A percentile compares a stretch with the other conserved stretches of the same genome.
These are phyloP conservation scores for Aphyosemion australe DNA, from an alignment of 2,113 vertebrate species.

Conservation along the genomic window DNA sequence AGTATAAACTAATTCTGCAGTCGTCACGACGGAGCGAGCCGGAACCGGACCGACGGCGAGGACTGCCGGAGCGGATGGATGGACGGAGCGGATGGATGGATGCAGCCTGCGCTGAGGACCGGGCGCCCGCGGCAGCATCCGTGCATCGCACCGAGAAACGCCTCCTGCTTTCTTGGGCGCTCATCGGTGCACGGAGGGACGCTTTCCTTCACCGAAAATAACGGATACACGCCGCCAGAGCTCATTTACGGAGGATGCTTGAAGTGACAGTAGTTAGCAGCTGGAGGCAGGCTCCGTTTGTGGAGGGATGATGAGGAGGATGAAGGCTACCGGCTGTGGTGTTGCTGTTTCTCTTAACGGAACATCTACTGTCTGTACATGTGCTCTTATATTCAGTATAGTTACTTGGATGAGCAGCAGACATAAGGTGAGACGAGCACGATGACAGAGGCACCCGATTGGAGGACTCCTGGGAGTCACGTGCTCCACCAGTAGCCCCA, in stretches of 20 bases:
- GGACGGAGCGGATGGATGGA: slow-evolving; percentile 26
- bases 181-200: slow-evolving; percentile 31
- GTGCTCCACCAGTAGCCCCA: slow-evolving; percentile 66
- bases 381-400: slow-evolving; percentile 17
- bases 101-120: slow-evolving; percentile 53
- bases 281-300: slow-evolving; percentile 66
- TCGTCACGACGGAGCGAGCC: slow-evolving; percentile 62
- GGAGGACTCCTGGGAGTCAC: slow-evolving; percentile 72
- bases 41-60: slow-evolving; percentile 30
- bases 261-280: slow-evolving; percentile 59
- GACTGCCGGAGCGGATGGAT: slow-evolving; percentile 41
- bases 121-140: slow-evolving; percentile 45
- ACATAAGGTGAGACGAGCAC: slow-evolving; percentile 45
- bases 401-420: slow-evolving; percentile 37
- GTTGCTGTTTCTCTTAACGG: slow-evolving; percentile 28
- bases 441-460: slow-evolving; percentile 66
- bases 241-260: slow-evolving; percentile 27
- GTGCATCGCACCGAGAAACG: slow-evolving; percentile 50
- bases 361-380: slow-evolving; percentile 3
- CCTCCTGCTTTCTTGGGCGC: slow-evolving; percentile 43
- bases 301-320: slow-evolving; percentile 34
- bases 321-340: slow-evolving; percentile 19
- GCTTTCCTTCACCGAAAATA: not conserved
- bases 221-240: slow-evolving; percentile 38
- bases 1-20: slow-evolving; percentile 87